Percentiles rank a stretch among this genome's conserved stretches.
Conservation (phyloP, 2,888 invertebrate species). For the Macropis europaea region DNA sequence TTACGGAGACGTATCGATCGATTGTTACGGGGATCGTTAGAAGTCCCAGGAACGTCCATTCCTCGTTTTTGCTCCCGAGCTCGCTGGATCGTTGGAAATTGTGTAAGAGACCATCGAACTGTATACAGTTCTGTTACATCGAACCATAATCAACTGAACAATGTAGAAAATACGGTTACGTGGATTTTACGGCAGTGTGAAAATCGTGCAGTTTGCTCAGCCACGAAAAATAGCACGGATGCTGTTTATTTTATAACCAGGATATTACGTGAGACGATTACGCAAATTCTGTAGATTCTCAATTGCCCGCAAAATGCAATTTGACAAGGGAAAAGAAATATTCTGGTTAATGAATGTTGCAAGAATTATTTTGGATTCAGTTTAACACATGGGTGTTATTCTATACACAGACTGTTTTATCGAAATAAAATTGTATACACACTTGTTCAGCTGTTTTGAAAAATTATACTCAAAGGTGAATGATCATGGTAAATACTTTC, state of each 20-base stretch:
- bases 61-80: slow-evolving; percentile 20
- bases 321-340: background rate
- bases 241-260: background rate
- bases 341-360: too few relatives aligned
- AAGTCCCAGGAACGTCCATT: background rate
- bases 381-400: too few relatives aligned
- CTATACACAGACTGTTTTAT: too few relatives aligned
- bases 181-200: background rate
- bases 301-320: background rate
- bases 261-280: background rate
- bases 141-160: too few relatives aligned
- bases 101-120: slow-evolving; percentile 1
- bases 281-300: background rate
- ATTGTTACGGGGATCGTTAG: slow-evolving; percentile 30
- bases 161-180: background rate
- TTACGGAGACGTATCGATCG: slow-evolving; percentile 44
- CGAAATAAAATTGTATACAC: too few relatives aligned
- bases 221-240: background rate
- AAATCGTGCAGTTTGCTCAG: background rate
- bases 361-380: too few relatives aligned
- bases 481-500: too few relatives aligned
- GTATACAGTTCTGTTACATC: too few relatives aligned
- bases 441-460: too few relatives aligned
- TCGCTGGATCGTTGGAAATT: slow-evolving; percentile 23
- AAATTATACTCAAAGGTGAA: too few relatives aligned